A percentile compares a stretch with the other conserved stretches of the same genome.
These are phyloP conservation scores for Sebastiscus tertius DNA, from an alignment of 2,797 vertebrate species.

Conservation along the genomic window DNA sequence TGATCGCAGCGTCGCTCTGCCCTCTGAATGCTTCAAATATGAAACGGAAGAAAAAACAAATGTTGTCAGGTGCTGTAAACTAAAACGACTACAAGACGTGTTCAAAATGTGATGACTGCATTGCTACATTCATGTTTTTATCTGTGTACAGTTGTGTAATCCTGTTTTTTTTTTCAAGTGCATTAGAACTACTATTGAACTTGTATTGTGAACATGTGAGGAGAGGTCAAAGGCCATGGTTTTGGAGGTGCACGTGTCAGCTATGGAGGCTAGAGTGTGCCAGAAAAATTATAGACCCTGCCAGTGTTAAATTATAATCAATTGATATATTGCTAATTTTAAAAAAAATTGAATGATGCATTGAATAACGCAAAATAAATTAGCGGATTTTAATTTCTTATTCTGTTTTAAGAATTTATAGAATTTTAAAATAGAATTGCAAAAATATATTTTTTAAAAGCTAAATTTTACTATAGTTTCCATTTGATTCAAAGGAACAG, in stretches of 20 bases:
- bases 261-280: constrained; percentile 35
- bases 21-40: constrained; percentile 65
- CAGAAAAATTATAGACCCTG: constrained; percentile 19
- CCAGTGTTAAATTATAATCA: background rate
- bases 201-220: constrained; percentile 74
- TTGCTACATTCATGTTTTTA: constrained; percentile 73
- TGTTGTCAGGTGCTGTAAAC: constrained; percentile 80
- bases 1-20: constrained; percentile 45
- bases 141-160: constrained; percentile 76
- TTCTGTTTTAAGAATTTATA: constrained; percentile 6
- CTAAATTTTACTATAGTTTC: background rate
- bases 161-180: constrained; percentile 75
- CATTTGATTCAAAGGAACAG: background rate
- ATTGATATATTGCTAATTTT: background rate
- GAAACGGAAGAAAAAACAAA: constrained; percentile 58
- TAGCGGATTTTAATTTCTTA: background rate
- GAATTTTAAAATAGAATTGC: background rate
- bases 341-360: background rate
- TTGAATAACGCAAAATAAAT: background rate
- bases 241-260: constrained; percentile 43
- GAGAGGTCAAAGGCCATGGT: constrained; percentile 48
- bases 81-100: constrained; percentile 73
- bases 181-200: constrained; percentile 85
- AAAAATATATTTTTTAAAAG: background rate
- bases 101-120: constrained; percentile 82